phyloP scores from a whole-genome alignment of 2,113 vertebrate genomes.

The Egretta garzetta region DNA sequence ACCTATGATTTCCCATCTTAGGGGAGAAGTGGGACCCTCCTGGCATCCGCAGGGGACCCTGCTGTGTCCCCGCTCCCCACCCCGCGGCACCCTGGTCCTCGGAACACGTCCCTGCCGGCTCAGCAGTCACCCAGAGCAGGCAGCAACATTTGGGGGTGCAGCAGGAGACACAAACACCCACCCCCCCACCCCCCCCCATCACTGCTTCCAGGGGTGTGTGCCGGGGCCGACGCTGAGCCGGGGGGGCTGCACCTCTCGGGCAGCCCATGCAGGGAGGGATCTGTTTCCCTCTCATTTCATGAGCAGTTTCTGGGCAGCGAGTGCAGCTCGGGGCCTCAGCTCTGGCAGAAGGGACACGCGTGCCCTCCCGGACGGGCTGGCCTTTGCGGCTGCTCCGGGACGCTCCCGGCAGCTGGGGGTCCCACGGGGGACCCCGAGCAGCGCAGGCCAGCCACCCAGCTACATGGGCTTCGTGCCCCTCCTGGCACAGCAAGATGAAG shows the following conservation, averaged over 20 bases:
- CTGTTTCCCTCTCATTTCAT: not conserved
- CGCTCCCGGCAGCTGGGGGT: rapidly evolving
- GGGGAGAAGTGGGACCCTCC: not conserved
- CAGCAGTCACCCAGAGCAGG: not conserved
- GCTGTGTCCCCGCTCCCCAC: rapidly evolving
- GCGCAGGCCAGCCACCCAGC: rapidly evolving
- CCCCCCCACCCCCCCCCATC: not conserved
- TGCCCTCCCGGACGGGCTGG: no score
- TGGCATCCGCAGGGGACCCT: rapidly evolving
- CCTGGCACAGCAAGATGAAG: not conserved
- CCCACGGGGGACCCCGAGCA: rapidly evolving
- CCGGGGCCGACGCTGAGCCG: not conserved
- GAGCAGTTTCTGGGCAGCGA: not conserved
- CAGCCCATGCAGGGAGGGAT: not conserved
- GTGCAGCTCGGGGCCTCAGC: not conserved
- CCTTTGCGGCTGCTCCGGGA: not conserved
- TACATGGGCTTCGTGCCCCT: rapidly evolving
- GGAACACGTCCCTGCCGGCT: rapidly evolving
- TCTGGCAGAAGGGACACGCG: rapidly evolving
- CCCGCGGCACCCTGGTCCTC: rapidly evolving
- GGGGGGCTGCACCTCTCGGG: not conserved
- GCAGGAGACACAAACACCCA: no score
- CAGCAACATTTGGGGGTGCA: not conserved
- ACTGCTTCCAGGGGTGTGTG: not conserved
- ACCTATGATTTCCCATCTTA: rapidly evolving